Conservation (phyloP, 23 tunicate genomes). For the Ascidia mentula region DNA sequence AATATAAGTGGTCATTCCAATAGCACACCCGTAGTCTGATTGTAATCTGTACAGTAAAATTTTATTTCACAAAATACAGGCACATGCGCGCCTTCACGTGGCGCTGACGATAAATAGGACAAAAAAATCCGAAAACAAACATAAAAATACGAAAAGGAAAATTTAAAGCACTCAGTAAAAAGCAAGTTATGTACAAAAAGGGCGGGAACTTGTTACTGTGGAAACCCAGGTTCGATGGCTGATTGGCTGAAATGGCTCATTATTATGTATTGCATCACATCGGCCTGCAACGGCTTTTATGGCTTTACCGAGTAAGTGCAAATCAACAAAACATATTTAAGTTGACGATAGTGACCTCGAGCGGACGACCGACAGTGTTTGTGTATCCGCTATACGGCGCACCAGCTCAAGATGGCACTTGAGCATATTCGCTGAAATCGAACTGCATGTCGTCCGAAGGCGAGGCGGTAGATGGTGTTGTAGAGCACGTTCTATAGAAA, state of each 20-base stretch:
- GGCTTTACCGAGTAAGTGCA: background rate
- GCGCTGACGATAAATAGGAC: background rate
- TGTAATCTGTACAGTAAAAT: background rate
- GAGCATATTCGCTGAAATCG: background rate
- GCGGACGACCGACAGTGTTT: background rate
- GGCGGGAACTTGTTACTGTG: background rate
- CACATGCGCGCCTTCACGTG: background rate
- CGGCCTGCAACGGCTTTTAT: background rate
- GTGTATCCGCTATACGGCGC: background rate
- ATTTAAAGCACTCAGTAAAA: background rate
- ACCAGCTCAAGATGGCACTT: background rate
- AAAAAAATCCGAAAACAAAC: background rate
- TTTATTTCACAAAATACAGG: background rate
- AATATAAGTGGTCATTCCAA: too few relatives aligned
- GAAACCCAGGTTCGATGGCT: background rate
- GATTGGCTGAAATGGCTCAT: background rate
- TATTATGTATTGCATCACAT: background rate
- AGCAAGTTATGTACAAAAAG: background rate
- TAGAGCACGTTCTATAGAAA: slow-evolving; percentile 57
- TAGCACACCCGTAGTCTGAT: too few relatives aligned
- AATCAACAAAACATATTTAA: background rate
- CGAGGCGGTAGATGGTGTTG: background rate
- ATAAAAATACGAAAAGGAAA: background rate
- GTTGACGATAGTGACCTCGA: slow-evolving; percentile 1
- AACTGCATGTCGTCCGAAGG: background rate